These are phyloP conservation scores for Semicossyphus pulcher DNA, from an alignment of 2,113 vertebrate species.

Conservation along the genomic window DNA sequence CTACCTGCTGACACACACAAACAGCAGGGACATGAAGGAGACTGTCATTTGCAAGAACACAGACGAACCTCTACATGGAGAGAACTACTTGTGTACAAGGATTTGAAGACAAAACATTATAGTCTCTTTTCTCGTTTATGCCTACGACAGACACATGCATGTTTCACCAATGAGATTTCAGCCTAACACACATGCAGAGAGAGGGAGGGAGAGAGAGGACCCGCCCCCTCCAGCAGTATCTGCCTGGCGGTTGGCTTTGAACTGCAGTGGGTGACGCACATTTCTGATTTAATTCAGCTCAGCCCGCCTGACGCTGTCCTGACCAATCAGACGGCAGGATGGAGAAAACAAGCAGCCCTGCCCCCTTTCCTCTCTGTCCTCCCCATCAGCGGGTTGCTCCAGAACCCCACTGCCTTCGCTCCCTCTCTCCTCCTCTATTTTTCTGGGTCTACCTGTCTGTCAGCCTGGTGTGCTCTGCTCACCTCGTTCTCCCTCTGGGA, in stretches of 20 bases:
- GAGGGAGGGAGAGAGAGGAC: constrained; percentile 6
- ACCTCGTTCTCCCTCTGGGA: constrained; percentile 12
- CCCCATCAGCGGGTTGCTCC: constrained; percentile 50
- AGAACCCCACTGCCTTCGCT: constrained; percentile 60
- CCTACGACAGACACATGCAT: too few species aligned
- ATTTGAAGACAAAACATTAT: neutral
- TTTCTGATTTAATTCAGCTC: constrained; percentile 86
- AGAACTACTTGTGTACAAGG: neutral
- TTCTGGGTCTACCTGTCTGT: constrained; percentile 32
- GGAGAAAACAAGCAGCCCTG: constrained; percentile 54
- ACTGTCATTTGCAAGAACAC: neutral
- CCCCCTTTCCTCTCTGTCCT: constrained; percentile 45
- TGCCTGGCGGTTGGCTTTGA: constrained; percentile 79
- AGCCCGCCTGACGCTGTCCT: constrained; percentile 60
- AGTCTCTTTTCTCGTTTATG: too few species aligned
- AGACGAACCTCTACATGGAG: neutral
- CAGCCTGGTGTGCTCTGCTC: constrained; percentile 1
- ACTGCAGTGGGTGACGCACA: constrained; percentile 86
- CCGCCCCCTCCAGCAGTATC: constrained; percentile 74
- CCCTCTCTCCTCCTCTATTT: constrained; percentile 35
- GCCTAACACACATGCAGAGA: constrained; percentile 15
- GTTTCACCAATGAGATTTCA: constrained; percentile 12
- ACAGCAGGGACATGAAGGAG: neutral
- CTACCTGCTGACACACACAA: constrained; percentile 40
- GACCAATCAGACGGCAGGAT: constrained; percentile 63